These are phyloP conservation scores for Galagoides demidoff DNA, from an alignment of 2,797 vertebrate genomes.

Conservation along the genomic window DNA sequence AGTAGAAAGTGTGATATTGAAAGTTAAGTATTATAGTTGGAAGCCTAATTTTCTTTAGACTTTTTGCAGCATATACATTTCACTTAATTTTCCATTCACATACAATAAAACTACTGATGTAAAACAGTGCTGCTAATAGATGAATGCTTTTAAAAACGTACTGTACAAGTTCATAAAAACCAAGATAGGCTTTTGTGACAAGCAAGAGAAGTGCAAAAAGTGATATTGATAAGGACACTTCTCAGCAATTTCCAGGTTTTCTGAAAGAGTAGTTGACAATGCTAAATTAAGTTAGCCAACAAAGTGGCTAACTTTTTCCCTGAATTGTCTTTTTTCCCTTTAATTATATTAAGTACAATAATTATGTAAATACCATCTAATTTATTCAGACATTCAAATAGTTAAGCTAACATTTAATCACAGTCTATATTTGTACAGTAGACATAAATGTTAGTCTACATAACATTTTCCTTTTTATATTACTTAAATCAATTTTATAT, in stretches of 20 bases:
- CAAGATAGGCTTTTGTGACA: background rate
- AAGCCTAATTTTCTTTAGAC: slow-evolving; percentile 29
- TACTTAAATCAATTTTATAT: background rate
- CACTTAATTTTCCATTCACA: slow-evolving; percentile 14
- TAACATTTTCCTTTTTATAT: background rate
- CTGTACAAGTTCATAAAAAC: background rate
- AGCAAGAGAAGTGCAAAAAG: background rate
- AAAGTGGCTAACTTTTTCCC: background rate
- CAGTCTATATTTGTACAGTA: background rate
- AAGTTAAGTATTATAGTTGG: slow-evolving; percentile 38
- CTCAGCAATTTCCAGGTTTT: background rate
- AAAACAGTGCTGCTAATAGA: background rate
- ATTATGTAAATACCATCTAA: background rate
- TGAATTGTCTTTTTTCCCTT: background rate
- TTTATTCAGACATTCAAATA: background rate
- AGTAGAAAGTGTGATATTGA: background rate
- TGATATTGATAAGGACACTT: background rate
- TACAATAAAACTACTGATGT: background rate
- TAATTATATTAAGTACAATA: background rate
- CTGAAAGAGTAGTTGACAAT: background rate
- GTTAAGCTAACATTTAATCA: background rate
- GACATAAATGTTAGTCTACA: background rate
- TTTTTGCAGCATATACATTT: slow-evolving; percentile 45
- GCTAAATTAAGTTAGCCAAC: background rate
- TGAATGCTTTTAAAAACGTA: background rate